These are phyloP conservation scores for Ceyx melanurus DNA, from an alignment of 2,113 vertebrate genomes.

Conservation along the genomic window DNA sequence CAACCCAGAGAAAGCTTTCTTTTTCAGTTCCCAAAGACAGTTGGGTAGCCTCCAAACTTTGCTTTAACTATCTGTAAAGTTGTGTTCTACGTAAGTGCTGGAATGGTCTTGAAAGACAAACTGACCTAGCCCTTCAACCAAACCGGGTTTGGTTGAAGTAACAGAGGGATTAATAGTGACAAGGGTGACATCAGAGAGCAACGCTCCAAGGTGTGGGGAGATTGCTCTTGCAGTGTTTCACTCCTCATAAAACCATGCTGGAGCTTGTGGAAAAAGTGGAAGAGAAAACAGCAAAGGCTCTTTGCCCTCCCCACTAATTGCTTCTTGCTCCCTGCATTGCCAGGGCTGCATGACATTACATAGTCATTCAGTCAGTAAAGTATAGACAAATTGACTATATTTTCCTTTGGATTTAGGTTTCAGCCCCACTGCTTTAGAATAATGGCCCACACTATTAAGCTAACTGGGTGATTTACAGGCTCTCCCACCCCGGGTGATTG, in stretches of 20 bases:
- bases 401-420: slow-evolving; percentile 68
- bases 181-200: neutral
- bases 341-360: slow-evolving; percentile 52
- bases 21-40: neutral
- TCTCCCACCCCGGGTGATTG: neutral
- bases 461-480: slow-evolving; percentile 69
- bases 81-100: neutral
- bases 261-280: neutral
- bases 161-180: no score
- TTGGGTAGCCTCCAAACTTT: neutral
- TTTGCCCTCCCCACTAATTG: neutral
- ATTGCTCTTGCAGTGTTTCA: neutral
- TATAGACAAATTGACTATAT: slow-evolving; percentile 69
- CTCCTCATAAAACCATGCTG: neutral
- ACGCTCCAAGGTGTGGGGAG: neutral
- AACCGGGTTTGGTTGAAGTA: neutral
- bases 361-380: slow-evolving; percentile 73
- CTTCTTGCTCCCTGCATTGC: neutral
- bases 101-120: neutral
- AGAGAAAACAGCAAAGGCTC: neutral
- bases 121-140: neutral
- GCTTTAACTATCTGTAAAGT: neutral
- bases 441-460: slow-evolving; percentile 66
- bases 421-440: slow-evolving; percentile 77
- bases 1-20: neutral